phyloP scores from a whole-genome alignment of 2,797 vertebrate genomes.

The Streptopelia turtur region DNA sequence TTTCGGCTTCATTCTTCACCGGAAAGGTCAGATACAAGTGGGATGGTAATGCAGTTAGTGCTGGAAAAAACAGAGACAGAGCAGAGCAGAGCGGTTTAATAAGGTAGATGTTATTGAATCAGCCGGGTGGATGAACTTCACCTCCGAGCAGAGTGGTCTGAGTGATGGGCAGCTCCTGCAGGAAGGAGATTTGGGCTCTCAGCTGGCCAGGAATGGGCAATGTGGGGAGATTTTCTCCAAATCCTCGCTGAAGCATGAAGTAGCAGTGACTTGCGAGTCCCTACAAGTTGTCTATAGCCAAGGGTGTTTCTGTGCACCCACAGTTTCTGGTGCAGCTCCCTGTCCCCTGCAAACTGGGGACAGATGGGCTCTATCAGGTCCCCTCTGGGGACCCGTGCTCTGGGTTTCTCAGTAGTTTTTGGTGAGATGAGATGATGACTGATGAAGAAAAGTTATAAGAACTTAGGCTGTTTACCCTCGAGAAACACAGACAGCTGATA shows the following conservation, averaged over 20 bases:
- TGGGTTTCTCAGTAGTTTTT: background rate
- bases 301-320: background rate
- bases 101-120: background rate
- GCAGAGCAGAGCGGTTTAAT: background rate
- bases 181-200: background rate
- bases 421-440: fast-evolving
- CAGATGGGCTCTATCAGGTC: background rate
- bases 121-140: background rate
- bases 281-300: background rate
- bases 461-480: background rate
- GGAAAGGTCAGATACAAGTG: background rate
- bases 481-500: background rate
- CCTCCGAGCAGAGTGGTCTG: background rate
- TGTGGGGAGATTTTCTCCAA: fast-evolving
- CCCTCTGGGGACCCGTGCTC: background rate
- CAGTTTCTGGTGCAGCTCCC: background rate
- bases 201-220: background rate
- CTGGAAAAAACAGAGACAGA: constrained; percentile 44
- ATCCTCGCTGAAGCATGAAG: background rate
- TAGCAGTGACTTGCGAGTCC: background rate
- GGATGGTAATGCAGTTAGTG: constrained; percentile 27
- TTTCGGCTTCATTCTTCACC: background rate
- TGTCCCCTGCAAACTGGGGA: background rate
- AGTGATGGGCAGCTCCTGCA: fast-evolving
- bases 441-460: background rate